A percentile compares a stretch with the other conserved stretches of the same genome.
Evolutionary conservation across 2,113 vertebrate genomes (phyloP).

Genomic region (Triplophysa siluroides): DNA sequence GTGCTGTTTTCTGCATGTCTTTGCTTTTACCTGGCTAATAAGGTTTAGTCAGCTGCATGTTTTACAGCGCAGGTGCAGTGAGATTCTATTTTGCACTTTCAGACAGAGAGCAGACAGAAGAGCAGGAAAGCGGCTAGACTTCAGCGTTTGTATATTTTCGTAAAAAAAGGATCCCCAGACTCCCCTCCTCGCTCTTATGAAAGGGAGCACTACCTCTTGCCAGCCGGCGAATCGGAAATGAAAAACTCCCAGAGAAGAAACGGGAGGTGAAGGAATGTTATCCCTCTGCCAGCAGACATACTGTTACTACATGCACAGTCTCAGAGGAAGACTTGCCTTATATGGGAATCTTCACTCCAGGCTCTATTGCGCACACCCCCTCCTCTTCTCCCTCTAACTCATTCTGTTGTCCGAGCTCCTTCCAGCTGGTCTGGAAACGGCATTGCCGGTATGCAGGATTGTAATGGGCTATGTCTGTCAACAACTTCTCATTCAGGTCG

Average conservation of each 20-base stretch:
- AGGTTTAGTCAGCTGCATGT: slow-evolving; percentile 69
- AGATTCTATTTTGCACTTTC: slow-evolving; percentile 81
- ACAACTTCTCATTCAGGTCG: slow-evolving; percentile 53
- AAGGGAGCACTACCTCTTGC: slow-evolving; percentile 81
- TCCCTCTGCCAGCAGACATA: slow-evolving; percentile 83
- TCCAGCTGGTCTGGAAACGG: slow-evolving; percentile 48
- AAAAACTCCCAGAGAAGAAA: slow-evolving; percentile 89
- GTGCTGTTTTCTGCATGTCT: slow-evolving; percentile 43
- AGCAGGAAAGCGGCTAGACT: slow-evolving; percentile 94
- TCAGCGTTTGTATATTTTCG: slow-evolving; percentile 88
- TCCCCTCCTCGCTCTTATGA: slow-evolving; percentile 78
- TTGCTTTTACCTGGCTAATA: slow-evolving; percentile 69
- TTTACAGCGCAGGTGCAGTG: slow-evolving; percentile 82
- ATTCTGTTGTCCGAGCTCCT: slow-evolving; percentile 30
- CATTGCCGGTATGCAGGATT: slow-evolving; percentile 38
- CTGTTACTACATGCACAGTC: slow-evolving; percentile 78
- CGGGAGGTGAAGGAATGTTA: slow-evolving; percentile 82
- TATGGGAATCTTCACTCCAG: slow-evolving; percentile 81
- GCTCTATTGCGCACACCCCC: slow-evolving; percentile 42
- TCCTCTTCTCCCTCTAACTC: slow-evolving; percentile 59
- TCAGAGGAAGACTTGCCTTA: slow-evolving; percentile 88
- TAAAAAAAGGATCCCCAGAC: slow-evolving; percentile 83
- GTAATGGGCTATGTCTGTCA: slow-evolving; percentile 63
- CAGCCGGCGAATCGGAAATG: slow-evolving; percentile 93
- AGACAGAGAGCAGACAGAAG: slow-evolving; percentile 80